Percentiles rank a stretch among this genome's conserved stretches.
phyloP scores from a whole-genome alignment of 2,113 vertebrate species.

The Myotis brandtii region DNA sequence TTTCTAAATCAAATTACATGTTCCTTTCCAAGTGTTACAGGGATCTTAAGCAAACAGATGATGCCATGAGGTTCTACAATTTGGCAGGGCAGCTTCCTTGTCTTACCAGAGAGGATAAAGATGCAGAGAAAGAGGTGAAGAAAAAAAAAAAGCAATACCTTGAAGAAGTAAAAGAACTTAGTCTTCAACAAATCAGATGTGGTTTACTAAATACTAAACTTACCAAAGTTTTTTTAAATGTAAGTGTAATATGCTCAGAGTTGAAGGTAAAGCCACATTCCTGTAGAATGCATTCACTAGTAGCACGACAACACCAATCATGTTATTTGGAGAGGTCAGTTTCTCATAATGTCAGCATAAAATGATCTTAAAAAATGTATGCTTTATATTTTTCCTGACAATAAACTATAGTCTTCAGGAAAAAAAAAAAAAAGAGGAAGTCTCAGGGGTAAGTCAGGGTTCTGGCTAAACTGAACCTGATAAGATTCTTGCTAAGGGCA shows the following conservation, averaged over 20 bases:
- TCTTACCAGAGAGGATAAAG: constrained; percentile 88
- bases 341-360: constrained; percentile 37
- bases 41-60: too few species aligned
- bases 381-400: constrained; percentile 65
- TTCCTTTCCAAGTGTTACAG: too few species aligned
- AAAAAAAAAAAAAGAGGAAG: background rate
- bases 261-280: constrained; percentile 24
- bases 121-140: constrained; percentile 92
- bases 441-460: background rate
- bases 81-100: too few species aligned
- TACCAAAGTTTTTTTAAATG: constrained; percentile 25
- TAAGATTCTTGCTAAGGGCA: background rate
- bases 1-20: too few species aligned
- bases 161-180: constrained; percentile 84
- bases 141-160: constrained; percentile 86
- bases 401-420: constrained; percentile 40
- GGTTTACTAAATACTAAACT: constrained; percentile 61
- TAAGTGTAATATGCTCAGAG: constrained; percentile 24
- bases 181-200: constrained; percentile 67
- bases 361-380: constrained; percentile 51
- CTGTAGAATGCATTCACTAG: constrained; percentile 29
- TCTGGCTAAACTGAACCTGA: background rate
- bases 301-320: constrained; percentile 2
- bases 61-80: too few species aligned
- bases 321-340: constrained; percentile 49